Conservation (phyloP, 2,113 vertebrate genomes). For the Pogona vitticeps region DNA sequence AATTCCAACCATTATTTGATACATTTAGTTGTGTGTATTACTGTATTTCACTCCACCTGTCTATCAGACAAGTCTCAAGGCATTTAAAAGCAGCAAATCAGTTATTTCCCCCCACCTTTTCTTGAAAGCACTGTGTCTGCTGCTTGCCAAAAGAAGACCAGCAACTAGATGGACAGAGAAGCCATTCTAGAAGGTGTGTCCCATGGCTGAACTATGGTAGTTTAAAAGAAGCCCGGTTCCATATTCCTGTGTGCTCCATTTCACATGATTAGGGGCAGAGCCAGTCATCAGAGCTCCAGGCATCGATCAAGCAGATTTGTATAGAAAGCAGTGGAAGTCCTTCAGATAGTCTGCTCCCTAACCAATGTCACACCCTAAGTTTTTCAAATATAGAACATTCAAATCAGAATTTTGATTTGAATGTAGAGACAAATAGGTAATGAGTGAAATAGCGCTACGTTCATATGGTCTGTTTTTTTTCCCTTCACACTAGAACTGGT, state of each 20-base stretch:
- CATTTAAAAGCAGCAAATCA: neutral
- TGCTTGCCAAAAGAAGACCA: neutral
- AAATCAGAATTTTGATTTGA: no score
- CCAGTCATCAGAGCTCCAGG: neutral
- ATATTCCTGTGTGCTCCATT: neutral
- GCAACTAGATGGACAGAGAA: no score
- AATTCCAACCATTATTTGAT: no score
- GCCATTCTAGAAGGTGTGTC: neutral
- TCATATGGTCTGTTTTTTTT: no score
- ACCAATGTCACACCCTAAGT: neutral
- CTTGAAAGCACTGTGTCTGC: neutral
- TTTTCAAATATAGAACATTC: no score
- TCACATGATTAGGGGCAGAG: neutral
- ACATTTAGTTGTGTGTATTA: conserved; percentile 13
- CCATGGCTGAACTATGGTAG: neutral
- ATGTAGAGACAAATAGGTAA: no score
- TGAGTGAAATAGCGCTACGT: no score
- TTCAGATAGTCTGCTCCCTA: neutral
- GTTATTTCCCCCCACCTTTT: neutral
- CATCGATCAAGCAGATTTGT: neutral
- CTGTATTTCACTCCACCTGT: neutral
- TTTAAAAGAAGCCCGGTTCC: neutral
- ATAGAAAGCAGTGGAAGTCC: neutral
- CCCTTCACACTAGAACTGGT: no score
- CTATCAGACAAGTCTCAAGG: neutral